Evolutionary conservation across 1,140 invertebrate genomes (phyloP), one percentile per base, ranked within the genome.

Genomic region (Drosophila elegans): DNA sequence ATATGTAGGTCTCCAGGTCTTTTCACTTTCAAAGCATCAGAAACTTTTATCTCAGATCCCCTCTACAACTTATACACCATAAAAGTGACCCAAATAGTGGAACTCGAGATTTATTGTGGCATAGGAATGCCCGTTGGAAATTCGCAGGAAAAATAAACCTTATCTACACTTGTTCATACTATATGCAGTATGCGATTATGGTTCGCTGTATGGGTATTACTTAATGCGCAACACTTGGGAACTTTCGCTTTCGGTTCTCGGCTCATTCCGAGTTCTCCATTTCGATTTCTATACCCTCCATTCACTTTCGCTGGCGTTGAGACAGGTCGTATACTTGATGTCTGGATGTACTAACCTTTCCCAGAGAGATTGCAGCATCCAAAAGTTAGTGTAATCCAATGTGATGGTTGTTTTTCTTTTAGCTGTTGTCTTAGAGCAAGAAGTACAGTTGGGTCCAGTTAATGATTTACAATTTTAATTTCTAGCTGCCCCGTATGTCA

Each of bases 311-410:
- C 27, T 36, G 16, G 27, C 69, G 49, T 77, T 77, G 73, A 69
- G 48, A 59, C 59, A 56, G 52, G 73, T 62, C 81, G 81, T 77
- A 84, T 84, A 85, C 81, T 64, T 72, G 64, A 76, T 82, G 63
- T 75, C 34, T 41, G 39, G 29, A 6, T 7, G 41, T 79, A 88
- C 84, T 84, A 89, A 89, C 84, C 84, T 89, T 89, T 89, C 84
- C 71, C 74, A 78, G 77, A 89, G 85, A 51, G 84, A 84, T 41
- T 90, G 69, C 72, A 80, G 76, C 68, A 84, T 62, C 85, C 85
- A 85, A 78, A 80, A 84, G 21, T 90, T 74, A 67, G 80, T 80
- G 74, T 89, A 89, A 89, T 89, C 84, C 84, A 89, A 90, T 90
- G 74, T 89, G 84, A 84, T 72, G 74, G 62, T 32, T 32, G 56